phyloP scores from a whole-genome alignment of 2,888 invertebrate genomes.

The Pegoplata infirma region DNA sequence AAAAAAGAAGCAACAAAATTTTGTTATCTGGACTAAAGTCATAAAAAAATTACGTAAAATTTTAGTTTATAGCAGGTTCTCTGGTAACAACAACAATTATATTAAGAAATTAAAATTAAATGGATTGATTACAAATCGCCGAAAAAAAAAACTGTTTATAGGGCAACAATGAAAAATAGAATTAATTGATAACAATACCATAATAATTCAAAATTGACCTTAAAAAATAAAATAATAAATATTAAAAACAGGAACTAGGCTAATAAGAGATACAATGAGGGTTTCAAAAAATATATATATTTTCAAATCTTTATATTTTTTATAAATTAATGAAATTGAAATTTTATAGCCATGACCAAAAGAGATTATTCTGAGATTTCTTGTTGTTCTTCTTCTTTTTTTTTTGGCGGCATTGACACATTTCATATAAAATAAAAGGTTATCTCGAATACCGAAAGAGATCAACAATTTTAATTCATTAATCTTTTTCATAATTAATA shows the following conservation, averaged over 20 bases:
- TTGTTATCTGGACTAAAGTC: background rate
- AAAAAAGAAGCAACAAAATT: too few relatives aligned
- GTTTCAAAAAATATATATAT: background rate
- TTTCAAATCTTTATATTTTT: background rate
- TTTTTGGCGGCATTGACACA: constrained; percentile 48
- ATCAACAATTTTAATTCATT: background rate
- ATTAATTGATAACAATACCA: constrained; percentile 9
- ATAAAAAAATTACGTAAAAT: background rate
- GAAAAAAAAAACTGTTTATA: background rate
- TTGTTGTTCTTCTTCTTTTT: too few relatives aligned
- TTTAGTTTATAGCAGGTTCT: background rate
- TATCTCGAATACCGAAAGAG: constrained; percentile 13
- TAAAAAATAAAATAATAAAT: constrained; percentile 11
- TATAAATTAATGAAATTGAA: background rate
- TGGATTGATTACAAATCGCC: background rate
- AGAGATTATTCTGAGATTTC: background rate
- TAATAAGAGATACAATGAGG: background rate
- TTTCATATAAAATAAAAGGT: constrained; percentile 38
- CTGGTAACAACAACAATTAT: background rate
- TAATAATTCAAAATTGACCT: background rate
- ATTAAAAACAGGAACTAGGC: background rate
- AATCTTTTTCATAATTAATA: background rate
- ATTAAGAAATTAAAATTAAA: background rate
- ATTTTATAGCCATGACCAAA: background rate
- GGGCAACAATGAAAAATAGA: background rate